Conservation (phyloP, 2,797 vertebrate species). For the Ceryle rudis region DNA sequence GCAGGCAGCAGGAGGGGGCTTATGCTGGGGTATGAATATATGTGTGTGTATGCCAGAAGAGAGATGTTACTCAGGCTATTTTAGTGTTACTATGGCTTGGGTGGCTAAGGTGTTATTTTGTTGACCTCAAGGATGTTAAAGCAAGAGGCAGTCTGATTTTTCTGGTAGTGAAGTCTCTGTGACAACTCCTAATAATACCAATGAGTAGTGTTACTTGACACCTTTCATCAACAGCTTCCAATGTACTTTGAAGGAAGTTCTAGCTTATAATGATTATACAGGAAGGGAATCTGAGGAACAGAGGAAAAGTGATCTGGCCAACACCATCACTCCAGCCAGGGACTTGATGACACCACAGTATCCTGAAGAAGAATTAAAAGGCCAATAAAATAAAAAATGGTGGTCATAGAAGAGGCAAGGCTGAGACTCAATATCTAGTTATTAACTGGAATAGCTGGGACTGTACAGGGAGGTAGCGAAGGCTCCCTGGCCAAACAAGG, state of each 20-base stretch:
- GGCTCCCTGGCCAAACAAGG: neutral
- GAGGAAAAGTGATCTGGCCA: neutral
- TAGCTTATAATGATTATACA: neutral
- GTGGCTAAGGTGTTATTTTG: neutral
- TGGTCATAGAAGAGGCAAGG: neutral
- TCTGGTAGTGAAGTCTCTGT: neutral
- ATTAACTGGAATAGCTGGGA: neutral
- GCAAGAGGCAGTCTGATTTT: neutral
- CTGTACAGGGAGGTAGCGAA: neutral
- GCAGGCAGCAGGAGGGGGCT: slow-evolving; percentile 33
- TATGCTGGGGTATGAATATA: neutral
- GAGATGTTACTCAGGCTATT: neutral
- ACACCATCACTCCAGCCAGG: neutral
- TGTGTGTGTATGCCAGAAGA: neutral
- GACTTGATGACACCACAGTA: neutral
- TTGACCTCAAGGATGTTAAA: neutral
- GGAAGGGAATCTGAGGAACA: neutral
- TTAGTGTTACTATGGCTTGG: neutral
- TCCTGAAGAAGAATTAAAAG: neutral
- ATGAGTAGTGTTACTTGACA: neutral
- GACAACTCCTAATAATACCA: neutral
- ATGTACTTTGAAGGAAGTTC: neutral
- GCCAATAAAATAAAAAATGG: neutral
- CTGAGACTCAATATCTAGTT: neutral
- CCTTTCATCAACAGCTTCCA: neutral